Conservation (phyloP, 2,888 invertebrate species). For the Drosophila stalkeri region DNA sequence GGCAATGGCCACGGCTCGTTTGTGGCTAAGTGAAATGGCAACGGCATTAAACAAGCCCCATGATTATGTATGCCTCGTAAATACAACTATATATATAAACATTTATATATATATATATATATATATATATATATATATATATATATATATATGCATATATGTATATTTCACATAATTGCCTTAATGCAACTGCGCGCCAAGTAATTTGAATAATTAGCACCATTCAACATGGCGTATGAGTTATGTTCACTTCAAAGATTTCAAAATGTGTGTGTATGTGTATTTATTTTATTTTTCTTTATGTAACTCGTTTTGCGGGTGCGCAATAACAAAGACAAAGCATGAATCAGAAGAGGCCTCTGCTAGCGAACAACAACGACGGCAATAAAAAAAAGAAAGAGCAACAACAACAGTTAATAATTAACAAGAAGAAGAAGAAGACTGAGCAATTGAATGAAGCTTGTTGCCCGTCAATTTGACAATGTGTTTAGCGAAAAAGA, state of each 20-base stretch:
- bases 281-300: slow-evolving; percentile 8
- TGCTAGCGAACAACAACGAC: slow-evolving; percentile 8
- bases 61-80: slow-evolving; percentile 64
- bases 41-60: slow-evolving; percentile 60
- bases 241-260: slow-evolving; percentile 54
- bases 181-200: slow-evolving; percentile 60
- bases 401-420: slow-evolving; percentile 54
- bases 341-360: slow-evolving; percentile 10
- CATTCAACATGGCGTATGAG: slow-evolving; percentile 69
- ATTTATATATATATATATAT: neutral
- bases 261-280: slow-evolving; percentile 25
- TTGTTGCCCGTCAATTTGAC: slow-evolving; percentile 71
- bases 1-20: slow-evolving; percentile 76
- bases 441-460: slow-evolving; percentile 65
- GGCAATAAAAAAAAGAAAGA: slow-evolving; percentile 12
- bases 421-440: slow-evolving; percentile 44
- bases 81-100: slow-evolving; percentile 25
- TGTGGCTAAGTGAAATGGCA: slow-evolving; percentile 79
- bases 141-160: slow-evolving; percentile 13
- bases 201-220: slow-evolving; percentile 71
- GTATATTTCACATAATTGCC: slow-evolving; percentile 58
- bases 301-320: slow-evolving; percentile 48
- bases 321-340: slow-evolving; percentile 26
- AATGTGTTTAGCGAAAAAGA: slow-evolving; percentile 60
- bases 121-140: slow-evolving; percentile 6